A percentile compares a stretch with the other conserved stretches of the same genome.
Conservation (phyloP, 2,888 invertebrate species). For the Rapana venosa region DNA sequence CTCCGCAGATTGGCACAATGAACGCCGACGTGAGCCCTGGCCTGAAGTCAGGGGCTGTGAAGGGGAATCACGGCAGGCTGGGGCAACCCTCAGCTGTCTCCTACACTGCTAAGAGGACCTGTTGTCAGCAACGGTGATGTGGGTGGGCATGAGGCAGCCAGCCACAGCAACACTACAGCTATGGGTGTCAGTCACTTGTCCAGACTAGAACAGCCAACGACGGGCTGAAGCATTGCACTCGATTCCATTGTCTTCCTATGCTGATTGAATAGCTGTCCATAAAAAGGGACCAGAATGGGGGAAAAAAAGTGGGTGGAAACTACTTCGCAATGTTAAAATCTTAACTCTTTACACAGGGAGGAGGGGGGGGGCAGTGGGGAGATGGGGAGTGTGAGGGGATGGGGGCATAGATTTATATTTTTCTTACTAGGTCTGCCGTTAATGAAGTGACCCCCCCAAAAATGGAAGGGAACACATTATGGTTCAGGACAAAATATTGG, state of each 20-base stretch:
- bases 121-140: background rate
- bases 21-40: background rate
- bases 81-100: no score
- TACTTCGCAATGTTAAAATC: no score
- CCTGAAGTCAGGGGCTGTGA: background rate
- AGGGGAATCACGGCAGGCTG: background rate
- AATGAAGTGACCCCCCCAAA: background rate
- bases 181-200: conserved; percentile 11
- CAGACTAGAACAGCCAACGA: conserved; percentile 13
- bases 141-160: background rate
- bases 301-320: no score
- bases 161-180: background rate
- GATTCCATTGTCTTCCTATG: no score
- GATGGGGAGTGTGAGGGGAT: conserved; percentile 33
- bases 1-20: background rate
- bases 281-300: no score
- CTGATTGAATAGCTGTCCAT: no score
- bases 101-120: no score
- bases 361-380: conserved; percentile 18
- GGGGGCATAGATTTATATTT: background rate
- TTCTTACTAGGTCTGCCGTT: background rate
- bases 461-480: no score
- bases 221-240: conserved; percentile 1
- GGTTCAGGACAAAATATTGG: no score
- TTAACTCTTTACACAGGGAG: background rate